Evolutionary conservation across 2,113 vertebrate species (phyloP), one percentile per base, ranked within the genome.

Genomic region (Neodon shergylaensis): DNA sequence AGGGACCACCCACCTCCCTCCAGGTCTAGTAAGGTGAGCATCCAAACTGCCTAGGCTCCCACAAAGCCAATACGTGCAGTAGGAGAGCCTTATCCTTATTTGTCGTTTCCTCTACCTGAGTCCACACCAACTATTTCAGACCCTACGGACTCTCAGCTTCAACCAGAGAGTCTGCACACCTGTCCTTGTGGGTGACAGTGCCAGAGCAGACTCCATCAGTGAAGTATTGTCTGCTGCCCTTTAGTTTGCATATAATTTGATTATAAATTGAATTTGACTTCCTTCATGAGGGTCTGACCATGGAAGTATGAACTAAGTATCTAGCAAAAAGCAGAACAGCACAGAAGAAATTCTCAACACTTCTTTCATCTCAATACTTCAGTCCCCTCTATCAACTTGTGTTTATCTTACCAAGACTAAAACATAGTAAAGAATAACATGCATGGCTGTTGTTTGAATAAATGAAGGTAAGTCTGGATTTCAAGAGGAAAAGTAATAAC

Each of bases 231-330:
- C n/a, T 88, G 33, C 54, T 31, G 26, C 65, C 65, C 28, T 66
- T 31, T 68, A 68, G 22, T 91, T 74, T 93, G 39, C 28, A 26
- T 22, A 39, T 39, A 4, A 39, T 39, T 72, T 26, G 36, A 54
- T 72, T n/a, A 26, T 28, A 97, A 91, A 78, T 88, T 82, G 63
- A 66, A 81, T n/a, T 85, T 85, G 7, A 72, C 72, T 90, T 84
- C 58, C 33, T 73, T 33, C 22, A 42, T 66, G 54, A 44, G 8
- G 24, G 76, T 76, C 91, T 79, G 77, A 70, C 31, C 24, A 94
- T 88, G 66, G 3, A 73, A 94, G 83, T 79, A 61, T 54, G 68
- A 92, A 79, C 1, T 11, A 94, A 42, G 11, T n/a, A 39, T 19
- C 42, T 76, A 79, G 91, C 85, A 74, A 54, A 79, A 81, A 31